Percentiles rank a stretch among this genome's conserved stretches.
Evolutionary conservation across 2,888 invertebrate species (phyloP).

Genomic region (Tetrapedia diversipes): DNA sequence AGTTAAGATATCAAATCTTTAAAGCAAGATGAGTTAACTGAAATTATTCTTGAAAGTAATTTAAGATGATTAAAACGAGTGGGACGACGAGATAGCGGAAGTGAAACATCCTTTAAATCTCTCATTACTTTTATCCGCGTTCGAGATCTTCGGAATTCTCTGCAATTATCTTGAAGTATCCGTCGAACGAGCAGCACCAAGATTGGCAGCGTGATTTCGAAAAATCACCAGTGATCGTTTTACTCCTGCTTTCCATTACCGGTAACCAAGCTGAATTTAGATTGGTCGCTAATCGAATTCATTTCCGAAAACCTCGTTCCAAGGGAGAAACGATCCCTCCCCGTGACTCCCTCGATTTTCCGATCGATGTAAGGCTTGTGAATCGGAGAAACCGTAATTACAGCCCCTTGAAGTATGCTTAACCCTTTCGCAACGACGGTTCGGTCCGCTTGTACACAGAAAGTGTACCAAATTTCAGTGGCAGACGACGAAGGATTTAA

Average conservation of each 20-base stretch:
- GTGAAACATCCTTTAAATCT: too few relatives aligned
- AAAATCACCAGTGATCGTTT: conserved; percentile 32
- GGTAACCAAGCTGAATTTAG: conserved; percentile 40
- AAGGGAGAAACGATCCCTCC: neutral
- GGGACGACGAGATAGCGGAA: too few relatives aligned
- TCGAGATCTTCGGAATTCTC: neutral
- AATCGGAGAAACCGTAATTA: conserved; percentile 13
- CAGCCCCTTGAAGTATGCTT: neutral
- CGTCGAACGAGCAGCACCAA: conserved; percentile 7
- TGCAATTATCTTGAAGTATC: conserved; percentile 7
- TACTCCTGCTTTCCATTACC: conserved; percentile 29
- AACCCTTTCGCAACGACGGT: too few relatives aligned
- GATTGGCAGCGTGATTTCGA: conserved; percentile 3
- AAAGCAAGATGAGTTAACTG: too few relatives aligned
- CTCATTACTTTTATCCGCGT: neutral
- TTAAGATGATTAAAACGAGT: too few relatives aligned
- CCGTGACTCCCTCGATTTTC: neutral
- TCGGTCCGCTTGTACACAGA: too few relatives aligned
- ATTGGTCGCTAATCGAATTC: conserved; percentile 48
- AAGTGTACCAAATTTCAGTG: neutral
- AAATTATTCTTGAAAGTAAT: too few relatives aligned
- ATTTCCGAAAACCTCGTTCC: conserved; percentile 31
- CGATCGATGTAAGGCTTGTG: neutral
- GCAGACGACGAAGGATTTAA: conserved; percentile 20
- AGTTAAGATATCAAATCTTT: too few relatives aligned